Percentiles rank a stretch among this genome's conserved stretches.
Evolutionary conservation across 2,797 vertebrate genomes (phyloP).

Genomic region (Botia almorhae): DNA sequence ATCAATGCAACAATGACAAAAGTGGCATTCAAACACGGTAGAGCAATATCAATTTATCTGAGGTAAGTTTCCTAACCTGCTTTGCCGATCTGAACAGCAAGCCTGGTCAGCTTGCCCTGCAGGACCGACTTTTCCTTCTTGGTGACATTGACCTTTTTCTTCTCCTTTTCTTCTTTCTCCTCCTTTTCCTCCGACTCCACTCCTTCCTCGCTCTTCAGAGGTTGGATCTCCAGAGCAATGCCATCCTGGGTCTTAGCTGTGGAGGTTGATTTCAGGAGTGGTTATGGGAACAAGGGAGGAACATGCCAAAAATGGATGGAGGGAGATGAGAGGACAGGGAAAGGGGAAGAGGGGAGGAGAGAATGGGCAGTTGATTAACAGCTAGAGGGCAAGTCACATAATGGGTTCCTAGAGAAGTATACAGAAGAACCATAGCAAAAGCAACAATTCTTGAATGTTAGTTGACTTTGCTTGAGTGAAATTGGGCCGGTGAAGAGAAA

Average conservation of each 20-base stretch:
- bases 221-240: conserved; percentile 95
- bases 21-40: background rate
- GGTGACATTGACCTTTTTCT: conserved; percentile 85
- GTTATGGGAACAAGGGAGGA: conserved; percentile 51
- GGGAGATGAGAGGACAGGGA: conserved; percentile 41
- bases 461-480: conserved; percentile 42
- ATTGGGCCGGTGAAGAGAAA: conserved; percentile 18
- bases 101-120: conserved; percentile 93
- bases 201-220: conserved; percentile 94
- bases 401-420: conserved; percentile 28
- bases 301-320: conserved; percentile 45
- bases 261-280: conserved; percentile 54
- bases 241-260: conserved; percentile 96
- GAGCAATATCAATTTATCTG: background rate
- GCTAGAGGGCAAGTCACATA: conserved; percentile 52
- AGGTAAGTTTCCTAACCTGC: conserved; percentile 80
- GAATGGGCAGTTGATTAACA: conserved; percentile 64
- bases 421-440: conserved; percentile 34
- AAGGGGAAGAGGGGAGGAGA: conserved; percentile 69
- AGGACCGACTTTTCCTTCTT: conserved; percentile 99
- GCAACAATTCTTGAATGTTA: conserved; percentile 20
- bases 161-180: conserved; percentile 82
- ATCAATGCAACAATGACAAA: background rate
- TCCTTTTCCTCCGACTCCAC: conserved; percentile 89
- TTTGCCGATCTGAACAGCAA: conserved; percentile 97